Percentiles rank a stretch among this genome's conserved stretches.
phyloP scores from a whole-genome alignment of 2,888 invertebrate species.

The Campoplex capitator region DNA sequence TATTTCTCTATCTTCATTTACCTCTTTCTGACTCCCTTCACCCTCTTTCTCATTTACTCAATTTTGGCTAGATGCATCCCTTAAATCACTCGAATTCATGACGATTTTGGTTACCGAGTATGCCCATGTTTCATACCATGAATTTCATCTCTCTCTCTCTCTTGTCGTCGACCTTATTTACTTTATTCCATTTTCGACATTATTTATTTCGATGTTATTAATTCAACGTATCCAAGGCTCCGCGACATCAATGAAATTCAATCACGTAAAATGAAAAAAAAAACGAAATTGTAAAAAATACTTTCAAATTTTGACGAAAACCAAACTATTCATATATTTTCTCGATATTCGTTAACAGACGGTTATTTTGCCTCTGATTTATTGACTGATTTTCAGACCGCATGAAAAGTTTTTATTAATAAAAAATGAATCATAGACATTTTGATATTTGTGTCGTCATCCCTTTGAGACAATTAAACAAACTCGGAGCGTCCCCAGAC shows the following conservation, averaged over 20 bases:
- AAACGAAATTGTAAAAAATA: neutral
- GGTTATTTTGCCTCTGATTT: neutral
- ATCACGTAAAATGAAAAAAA: neutral
- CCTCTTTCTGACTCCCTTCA: neutral
- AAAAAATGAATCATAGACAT: neutral
- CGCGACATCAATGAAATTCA: neutral
- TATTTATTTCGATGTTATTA: neutral
- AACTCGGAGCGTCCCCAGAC: slow-evolving; percentile 16
- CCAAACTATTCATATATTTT: neutral
- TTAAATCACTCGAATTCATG: slow-evolving; percentile 19
- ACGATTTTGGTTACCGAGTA: slow-evolving; percentile 20
- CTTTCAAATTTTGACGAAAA: neutral
- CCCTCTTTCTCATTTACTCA: neutral
- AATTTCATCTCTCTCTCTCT: slow-evolving; percentile 2
- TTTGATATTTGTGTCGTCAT: neutral
- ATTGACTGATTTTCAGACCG: neutral
- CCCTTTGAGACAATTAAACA: slow-evolving; percentile 44
- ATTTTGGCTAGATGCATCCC: slow-evolving; percentile 31
- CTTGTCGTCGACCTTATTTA: neutral
- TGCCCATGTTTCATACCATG: neutral
- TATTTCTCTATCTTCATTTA: neutral
- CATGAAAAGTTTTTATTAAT: neutral
- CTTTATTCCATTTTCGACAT: neutral
- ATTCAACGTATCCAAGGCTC: neutral
- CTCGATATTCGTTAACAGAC: neutral